Evolutionary conservation across 2,797 vertebrate genomes (phyloP).

Genomic region (Microctenopoma stevenorrisi): DNA sequence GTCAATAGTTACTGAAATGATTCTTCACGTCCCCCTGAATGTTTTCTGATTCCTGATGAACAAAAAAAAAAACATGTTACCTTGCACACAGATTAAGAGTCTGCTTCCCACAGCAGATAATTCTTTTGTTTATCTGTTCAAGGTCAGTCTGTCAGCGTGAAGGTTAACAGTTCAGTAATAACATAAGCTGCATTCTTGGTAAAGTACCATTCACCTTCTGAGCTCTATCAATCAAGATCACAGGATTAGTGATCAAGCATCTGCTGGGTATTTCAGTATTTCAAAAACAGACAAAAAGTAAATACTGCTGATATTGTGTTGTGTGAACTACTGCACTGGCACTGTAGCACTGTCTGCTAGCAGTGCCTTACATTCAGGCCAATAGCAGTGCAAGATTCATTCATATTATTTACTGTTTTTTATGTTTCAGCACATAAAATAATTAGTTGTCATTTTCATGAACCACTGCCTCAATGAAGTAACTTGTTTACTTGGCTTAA

Average conservation of each 20-base stretch:
- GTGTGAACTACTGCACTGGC: not conserved
- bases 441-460: not conserved
- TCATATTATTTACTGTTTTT: not conserved
- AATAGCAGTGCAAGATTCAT: not conserved
- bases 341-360: not conserved
- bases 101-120: conserved; percentile 5
- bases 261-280: conserved; percentile 54
- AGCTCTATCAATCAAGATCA: conserved; percentile 35
- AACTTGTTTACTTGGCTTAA: too few species aligned
- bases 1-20: conserved; percentile 38
- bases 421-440: not conserved
- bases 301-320: not conserved
- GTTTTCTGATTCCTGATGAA: conserved; percentile 14
- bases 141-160: conserved; percentile 30
- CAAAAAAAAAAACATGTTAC: conserved; percentile 16
- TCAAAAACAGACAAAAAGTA: conserved; percentile 32
- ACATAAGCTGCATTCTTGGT: conserved; percentile 62
- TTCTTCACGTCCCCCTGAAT: conserved; percentile 12
- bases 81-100: conserved; percentile 10
- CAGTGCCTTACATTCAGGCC: not conserved
- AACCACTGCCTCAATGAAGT: not conserved
- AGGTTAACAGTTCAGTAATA: conserved; percentile 54
- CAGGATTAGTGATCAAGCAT: conserved; percentile 67
- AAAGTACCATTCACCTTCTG: conserved; percentile 35
- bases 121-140: conserved; percentile 12